Evolutionary conservation across 2,113 vertebrate species (phyloP), one percentile per base, ranked within the genome.

Genomic region (Psophia crepitans): DNA sequence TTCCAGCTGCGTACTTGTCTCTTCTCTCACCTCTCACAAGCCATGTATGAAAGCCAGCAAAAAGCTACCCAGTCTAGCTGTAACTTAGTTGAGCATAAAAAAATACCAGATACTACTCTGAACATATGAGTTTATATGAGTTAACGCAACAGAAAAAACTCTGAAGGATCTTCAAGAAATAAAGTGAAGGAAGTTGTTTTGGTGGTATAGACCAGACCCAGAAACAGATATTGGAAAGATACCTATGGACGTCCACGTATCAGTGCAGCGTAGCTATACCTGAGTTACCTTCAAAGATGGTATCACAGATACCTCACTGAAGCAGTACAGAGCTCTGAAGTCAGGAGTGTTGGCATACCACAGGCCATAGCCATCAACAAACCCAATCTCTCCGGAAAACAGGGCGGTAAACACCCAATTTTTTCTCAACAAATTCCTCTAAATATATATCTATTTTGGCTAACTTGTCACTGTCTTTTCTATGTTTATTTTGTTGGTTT

Each of bases 331-430:
- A 78, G 22, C 46, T 87, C 51, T 65, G 18, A 81, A 3, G 1
- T 65, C 37, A 83, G 58, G 13, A 81, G 15, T 8, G 6, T 10
- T 35, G 30, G 24, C 18, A 2, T 27, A 63, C 13, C 37, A 49
- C 27, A 57, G 11, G 23, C 35, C 30, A 51, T 10, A 78, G 22
- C 12, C 60, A 84, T 4, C 60, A 83, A 61, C 16, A 79, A 87
- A 41, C 11, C 18, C 6, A 39, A 46, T 19, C 26, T 33, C 46
- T 75, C 20, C 1, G 56, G 51, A 41, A 80, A 78, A 44, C 7
- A 41, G 43, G 9, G 9, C 2, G 4, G 23, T 32, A 82, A 73
- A 66, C 7, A 56, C 8, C 5, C 7, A 6, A 0, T 4, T 20
- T 91, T 54, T 75, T 35, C 56, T 28, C 13, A 21, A 71, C n/a